phyloP scores from a whole-genome alignment of 2,113 vertebrate genomes.

The Campylomormyrus tamandua region DNA sequence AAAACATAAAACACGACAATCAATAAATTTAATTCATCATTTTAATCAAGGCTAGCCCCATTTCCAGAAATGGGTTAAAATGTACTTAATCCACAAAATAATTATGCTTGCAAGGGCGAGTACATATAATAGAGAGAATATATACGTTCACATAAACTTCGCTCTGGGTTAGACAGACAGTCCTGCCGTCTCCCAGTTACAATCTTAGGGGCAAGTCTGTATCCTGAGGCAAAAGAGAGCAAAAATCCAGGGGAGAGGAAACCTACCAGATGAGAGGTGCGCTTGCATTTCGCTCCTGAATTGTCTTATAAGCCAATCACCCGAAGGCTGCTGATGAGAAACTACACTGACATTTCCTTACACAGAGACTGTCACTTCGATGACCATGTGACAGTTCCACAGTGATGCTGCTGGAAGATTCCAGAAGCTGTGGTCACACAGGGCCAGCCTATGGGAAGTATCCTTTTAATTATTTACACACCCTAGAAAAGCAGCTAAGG shows the following conservation, averaged over 20 bases:
- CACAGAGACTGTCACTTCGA: background rate
- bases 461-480: background rate
- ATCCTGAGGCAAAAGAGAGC: constrained; percentile 33
- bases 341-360: background rate
- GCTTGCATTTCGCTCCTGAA: constrained; percentile 35
- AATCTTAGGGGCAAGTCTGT: constrained; percentile 31
- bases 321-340: background rate
- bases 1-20: constrained; percentile 57
- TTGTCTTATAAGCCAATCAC: constrained; percentile 16
- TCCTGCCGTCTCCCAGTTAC: constrained; percentile 43
- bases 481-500: background rate
- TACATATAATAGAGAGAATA: constrained; percentile 40
- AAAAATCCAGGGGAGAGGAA: constrained; percentile 17
- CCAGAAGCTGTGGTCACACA: background rate
- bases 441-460: background rate
- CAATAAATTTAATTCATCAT: constrained; percentile 48
- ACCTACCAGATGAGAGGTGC: constrained; percentile 16
- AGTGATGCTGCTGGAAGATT: background rate
- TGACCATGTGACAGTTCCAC: background rate
- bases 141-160: constrained; percentile 46
- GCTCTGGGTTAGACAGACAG: constrained; percentile 33
- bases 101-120: constrained; percentile 24
- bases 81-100: constrained; percentile 42
- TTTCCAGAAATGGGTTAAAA: constrained; percentile 57
- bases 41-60: constrained; percentile 50